Conservation (phyloP, 2,797 vertebrate genomes). For the Limosa lapponica region DNA sequence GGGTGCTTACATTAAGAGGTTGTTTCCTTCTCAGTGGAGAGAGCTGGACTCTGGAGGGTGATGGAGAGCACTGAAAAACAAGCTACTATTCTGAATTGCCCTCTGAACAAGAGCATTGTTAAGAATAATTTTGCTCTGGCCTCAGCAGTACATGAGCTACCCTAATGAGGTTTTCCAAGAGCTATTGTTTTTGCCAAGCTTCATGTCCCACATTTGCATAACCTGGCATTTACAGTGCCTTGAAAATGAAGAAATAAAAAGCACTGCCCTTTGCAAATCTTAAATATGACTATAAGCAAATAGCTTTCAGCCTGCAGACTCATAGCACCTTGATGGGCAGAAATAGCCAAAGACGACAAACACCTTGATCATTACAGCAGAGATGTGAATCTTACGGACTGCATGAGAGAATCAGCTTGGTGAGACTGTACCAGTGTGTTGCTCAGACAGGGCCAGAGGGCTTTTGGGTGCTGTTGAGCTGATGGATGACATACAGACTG, state of each 20-base stretch:
- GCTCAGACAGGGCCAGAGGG: not conserved
- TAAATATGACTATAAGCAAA: not conserved
- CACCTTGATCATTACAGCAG: not conserved
- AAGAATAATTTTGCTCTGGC: not conserved
- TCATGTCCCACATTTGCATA: constrained; percentile 4
- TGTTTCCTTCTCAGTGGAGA: not conserved
- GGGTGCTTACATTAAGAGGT: not conserved
- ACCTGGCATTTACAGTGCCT: not conserved
- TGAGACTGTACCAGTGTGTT: not conserved
- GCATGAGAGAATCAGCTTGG: not conserved
- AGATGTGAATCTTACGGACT: not conserved
- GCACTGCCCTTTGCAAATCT: not conserved
- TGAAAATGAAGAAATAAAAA: constrained; percentile 15
- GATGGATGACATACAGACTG: not conserved
- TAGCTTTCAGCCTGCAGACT: not conserved
- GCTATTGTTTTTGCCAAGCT: not conserved
- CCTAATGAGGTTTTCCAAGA: constrained; percentile 25
- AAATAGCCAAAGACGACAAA: not conserved
- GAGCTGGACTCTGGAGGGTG: not conserved
- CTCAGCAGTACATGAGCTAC: not conserved
- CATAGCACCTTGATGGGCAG: not conserved
- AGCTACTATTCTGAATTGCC: not conserved
- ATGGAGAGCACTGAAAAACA: not conserved
- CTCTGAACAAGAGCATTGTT: not conserved
- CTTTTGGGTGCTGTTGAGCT: not conserved